Conservation (phyloP, 2,797 vertebrate species). For the Orestias chungarensis region DNA sequence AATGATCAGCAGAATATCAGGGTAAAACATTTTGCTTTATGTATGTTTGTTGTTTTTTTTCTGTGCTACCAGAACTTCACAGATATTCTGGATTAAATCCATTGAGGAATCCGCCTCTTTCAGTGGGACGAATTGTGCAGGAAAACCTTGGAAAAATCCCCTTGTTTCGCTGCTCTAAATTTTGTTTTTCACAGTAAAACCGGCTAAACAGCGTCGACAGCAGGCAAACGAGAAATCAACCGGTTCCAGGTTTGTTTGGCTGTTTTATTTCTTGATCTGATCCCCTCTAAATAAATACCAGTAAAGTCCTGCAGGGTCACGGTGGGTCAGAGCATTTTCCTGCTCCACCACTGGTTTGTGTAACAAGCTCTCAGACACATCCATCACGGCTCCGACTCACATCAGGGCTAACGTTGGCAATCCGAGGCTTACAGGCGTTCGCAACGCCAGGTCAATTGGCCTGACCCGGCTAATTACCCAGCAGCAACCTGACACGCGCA, state of each 20-base stretch:
- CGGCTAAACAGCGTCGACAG: not conserved
- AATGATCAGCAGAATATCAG: too few relatives aligned
- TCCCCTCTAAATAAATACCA: slow-evolving; percentile 19
- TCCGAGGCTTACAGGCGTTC: slow-evolving; percentile 49
- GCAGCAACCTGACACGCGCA: slow-evolving; percentile 51
- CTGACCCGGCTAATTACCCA: slow-evolving; percentile 85
- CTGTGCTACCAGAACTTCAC: not conserved
- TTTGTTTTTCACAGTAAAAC: not conserved
- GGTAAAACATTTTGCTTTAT: not conserved
- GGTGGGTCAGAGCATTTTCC: slow-evolving; percentile 14
- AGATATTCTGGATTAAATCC: not conserved
- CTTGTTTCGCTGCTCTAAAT: not conserved
- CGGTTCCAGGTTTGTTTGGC: not conserved
- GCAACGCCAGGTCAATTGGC: slow-evolving; percentile 87
- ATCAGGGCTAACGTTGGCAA: slow-evolving; percentile 53
- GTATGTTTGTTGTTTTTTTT: not conserved
- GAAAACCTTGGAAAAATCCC: not conserved
- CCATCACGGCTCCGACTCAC: slow-evolving; percentile 58
- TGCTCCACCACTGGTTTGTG: slow-evolving; percentile 37
- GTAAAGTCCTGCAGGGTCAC: slow-evolving; percentile 21
- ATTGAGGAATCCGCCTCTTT: too few relatives aligned
- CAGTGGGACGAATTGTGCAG: too few relatives aligned
- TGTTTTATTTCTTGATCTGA: not conserved
- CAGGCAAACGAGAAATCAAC: not conserved
- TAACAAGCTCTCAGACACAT: slow-evolving; percentile 51